These are phyloP conservation scores for Pollicipes pollicipes DNA, from an alignment of 1,140 invertebrate genomes.

Conservation along the genomic window DNA sequence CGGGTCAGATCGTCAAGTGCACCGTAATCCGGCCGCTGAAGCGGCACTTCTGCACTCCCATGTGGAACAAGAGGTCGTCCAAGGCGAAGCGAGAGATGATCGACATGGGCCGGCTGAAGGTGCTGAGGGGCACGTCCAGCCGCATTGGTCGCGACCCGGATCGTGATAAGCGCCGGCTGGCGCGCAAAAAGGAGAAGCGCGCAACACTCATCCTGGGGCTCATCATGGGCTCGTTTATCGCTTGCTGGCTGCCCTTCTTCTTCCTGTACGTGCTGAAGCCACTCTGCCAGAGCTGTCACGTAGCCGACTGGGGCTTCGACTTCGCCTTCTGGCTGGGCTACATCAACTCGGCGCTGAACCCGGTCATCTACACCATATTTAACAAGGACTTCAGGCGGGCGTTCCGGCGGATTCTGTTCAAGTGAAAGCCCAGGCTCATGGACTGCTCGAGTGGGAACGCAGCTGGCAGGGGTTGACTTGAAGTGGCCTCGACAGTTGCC, in stretches of 20 bases:
- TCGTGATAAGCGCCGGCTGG: conserved; percentile 76
- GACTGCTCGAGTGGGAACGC: too few relatives aligned
- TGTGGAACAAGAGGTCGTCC: conserved; percentile 45
- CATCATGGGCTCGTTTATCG: conserved; percentile 97
- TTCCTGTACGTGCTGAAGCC: conserved; percentile 78
- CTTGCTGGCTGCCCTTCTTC: conserved; percentile 98
- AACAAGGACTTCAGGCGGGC: conserved; percentile 93
- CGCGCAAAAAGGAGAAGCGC: conserved; percentile 88
- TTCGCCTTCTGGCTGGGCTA: conserved; percentile 98
- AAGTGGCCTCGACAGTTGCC: too few relatives aligned
- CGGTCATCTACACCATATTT: too few relatives aligned
- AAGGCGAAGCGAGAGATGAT: conserved; percentile 23
- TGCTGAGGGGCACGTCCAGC: conserved; percentile 19
- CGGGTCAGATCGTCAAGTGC: conserved; percentile 62
- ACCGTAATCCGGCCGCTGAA: conserved; percentile 72
- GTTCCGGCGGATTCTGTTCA: conserved; percentile 84
- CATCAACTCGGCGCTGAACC: conserved; percentile 97
- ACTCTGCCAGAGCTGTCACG: conserved; percentile 53
- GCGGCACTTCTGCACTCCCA: conserved; percentile 59
- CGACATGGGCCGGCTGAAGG: conserved; percentile 25
- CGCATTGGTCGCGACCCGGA: conserved; percentile 51
- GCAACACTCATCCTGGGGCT: conserved; percentile 91
- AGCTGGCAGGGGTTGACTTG: too few relatives aligned
- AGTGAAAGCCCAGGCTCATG: too few relatives aligned
- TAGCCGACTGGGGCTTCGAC: conserved; percentile 69